phyloP scores from a whole-genome alignment of 2,113 vertebrate species.

The Gymnogyps californianus region DNA sequence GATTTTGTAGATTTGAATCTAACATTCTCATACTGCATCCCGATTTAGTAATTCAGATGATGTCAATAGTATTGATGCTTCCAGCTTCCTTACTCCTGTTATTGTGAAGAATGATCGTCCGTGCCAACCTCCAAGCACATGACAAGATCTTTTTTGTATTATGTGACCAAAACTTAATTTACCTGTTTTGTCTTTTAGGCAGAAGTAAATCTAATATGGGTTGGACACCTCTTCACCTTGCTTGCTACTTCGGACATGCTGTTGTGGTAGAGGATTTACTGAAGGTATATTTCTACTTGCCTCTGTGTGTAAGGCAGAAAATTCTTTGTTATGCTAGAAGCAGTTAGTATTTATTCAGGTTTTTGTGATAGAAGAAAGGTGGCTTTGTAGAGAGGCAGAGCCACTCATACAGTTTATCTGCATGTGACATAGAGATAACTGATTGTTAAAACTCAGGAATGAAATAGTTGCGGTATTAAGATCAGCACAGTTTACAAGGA shows the following conservation, averaged over 20 bases:
- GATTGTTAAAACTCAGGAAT: neutral
- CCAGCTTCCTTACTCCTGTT: neutral
- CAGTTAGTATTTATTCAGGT: neutral
- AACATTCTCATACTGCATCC: neutral
- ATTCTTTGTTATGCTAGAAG: neutral
- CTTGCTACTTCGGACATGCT: constrained; percentile 85
- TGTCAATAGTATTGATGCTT: neutral
- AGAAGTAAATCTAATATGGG: constrained; percentile 79
- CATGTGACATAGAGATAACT: neutral
- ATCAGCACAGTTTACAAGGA: neutral
- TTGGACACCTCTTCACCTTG: constrained; percentile 90
- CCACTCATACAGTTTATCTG: neutral
- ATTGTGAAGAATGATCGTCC: neutral
- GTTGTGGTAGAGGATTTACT: constrained; percentile 85
- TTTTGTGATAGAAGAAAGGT: neutral
- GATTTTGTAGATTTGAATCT: neutral
- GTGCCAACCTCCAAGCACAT: neutral
- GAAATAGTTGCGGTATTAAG: neutral
- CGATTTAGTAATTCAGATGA: neutral
- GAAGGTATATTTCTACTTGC: constrained; percentile 73
- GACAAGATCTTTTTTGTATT: neutral
- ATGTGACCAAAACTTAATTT: neutral
- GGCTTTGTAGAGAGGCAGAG: neutral
- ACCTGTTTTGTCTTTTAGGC: constrained; percentile 67
- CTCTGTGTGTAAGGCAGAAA: neutral